Conservation (phyloP, 2,888 invertebrate species). For the Chloroclystis v-ata region DNA sequence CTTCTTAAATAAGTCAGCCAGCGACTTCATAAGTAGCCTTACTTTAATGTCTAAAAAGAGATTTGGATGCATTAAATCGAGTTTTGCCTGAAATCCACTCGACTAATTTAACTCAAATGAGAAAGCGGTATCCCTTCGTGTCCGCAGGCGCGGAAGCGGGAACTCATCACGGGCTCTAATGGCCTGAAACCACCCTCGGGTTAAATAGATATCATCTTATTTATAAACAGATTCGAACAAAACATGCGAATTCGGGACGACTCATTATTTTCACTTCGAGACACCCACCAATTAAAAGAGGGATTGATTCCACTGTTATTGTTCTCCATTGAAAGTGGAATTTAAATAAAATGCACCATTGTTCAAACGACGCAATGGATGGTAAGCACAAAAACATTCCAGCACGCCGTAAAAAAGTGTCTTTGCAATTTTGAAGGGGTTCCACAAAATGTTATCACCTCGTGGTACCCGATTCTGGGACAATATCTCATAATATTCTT, state of each 20-base stretch:
- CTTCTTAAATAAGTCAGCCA: no score
- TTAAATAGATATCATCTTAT: constrained; percentile 57
- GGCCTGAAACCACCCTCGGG: constrained; percentile 56
- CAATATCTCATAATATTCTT: constrained; percentile 77
- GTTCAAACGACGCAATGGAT: background rate
- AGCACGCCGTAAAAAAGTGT: constrained; percentile 54
- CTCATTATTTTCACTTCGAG: constrained; percentile 35
- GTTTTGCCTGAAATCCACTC: constrained; percentile 45
- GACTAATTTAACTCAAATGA: constrained; percentile 67
- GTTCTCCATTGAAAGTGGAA: constrained; percentile 7
- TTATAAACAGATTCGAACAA: constrained; percentile 48
- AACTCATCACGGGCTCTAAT: constrained; percentile 66
- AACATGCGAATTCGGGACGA: constrained; percentile 33
- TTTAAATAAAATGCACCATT: constrained; percentile 3
- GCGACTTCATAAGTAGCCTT: no score
- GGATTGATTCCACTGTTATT: constrained; percentile 23
- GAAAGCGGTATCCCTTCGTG: constrained; percentile 53
- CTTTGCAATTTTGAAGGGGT: constrained; percentile 53
- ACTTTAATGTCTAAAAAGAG: background rate
- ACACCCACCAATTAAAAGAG: constrained; percentile 30
- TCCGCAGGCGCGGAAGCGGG: constrained; percentile 64
- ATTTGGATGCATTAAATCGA: constrained; percentile 16
- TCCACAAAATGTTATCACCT: constrained; percentile 69
- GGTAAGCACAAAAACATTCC: constrained; percentile 25
- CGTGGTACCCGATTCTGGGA: constrained; percentile 64